These are phyloP conservation scores for Xenopus petersii DNA, from an alignment of 2,797 vertebrate species.

Conservation along the genomic window DNA sequence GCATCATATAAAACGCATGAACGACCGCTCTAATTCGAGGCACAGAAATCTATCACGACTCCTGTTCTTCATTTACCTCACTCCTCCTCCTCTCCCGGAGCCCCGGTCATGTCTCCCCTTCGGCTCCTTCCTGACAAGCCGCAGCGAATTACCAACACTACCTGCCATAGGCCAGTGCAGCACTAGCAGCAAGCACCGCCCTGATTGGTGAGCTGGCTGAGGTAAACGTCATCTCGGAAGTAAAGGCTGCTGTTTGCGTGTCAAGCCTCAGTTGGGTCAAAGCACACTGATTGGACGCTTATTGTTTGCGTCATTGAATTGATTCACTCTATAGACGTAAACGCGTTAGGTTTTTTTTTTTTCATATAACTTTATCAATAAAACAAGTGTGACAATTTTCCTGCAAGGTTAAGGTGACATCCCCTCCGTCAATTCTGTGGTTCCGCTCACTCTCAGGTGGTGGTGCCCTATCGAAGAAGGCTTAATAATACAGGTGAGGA, in stretches of 20 bases:
- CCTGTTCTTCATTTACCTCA: constrained; percentile 19
- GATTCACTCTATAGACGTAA: background rate
- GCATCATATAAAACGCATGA: too few species aligned
- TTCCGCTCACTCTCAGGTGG: constrained; percentile 29
- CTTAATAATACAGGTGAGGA: constrained; percentile 22
- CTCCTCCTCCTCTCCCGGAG: constrained; percentile 38
- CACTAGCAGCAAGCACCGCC: constrained; percentile 35
- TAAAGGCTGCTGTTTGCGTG: constrained; percentile 27
- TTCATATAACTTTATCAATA: constrained; percentile 32
- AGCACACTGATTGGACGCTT: background rate
- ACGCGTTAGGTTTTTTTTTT: background rate
- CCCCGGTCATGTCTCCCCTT: constrained; percentile 46
- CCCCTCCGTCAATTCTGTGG: background rate
- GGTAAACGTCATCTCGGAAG: constrained; percentile 26
- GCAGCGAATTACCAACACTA: constrained; percentile 35
- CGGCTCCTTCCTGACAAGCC: constrained; percentile 49
- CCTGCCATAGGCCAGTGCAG: constrained; percentile 44
- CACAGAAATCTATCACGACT: too few species aligned
- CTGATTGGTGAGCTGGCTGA: constrained; percentile 35
- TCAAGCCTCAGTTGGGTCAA: constrained; percentile 10
- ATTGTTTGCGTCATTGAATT: background rate
- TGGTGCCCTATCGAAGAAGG: background rate
- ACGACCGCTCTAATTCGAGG: too few species aligned
- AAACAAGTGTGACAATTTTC: background rate
- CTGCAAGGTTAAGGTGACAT: constrained; percentile 31